These are phyloP conservation scores for Vanessa cardui DNA, from an alignment of 2,888 invertebrate species.

Conservation along the genomic window DNA sequence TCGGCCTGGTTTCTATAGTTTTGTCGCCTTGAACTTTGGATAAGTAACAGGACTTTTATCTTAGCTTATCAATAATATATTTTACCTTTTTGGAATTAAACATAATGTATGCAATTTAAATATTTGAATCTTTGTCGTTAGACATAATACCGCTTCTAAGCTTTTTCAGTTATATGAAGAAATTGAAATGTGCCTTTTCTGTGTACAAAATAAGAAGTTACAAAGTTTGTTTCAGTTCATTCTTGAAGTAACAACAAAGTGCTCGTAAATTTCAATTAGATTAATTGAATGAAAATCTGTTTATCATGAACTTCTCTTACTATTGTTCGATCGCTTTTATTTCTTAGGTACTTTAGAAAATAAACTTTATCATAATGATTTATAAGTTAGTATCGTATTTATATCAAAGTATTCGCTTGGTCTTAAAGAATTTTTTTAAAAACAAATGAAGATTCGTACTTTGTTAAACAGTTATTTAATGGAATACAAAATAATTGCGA, in stretches of 20 bases:
- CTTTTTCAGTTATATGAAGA: no score
- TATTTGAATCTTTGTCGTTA: no score
- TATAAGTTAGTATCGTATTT: no score
- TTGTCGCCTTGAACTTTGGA: no score
- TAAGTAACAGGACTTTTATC: no score
- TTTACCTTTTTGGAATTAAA: no score
- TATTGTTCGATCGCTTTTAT: conserved; percentile 10
- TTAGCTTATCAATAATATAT: no score
- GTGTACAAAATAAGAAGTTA: not conserved
- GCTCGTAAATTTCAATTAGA: conserved; percentile 45
- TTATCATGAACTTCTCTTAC: conserved; percentile 22
- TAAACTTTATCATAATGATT: not conserved
- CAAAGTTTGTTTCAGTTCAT: conserved; percentile 17
- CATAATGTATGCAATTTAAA: no score
- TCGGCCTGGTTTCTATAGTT: no score
- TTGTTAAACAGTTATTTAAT: not conserved
- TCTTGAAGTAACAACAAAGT: conserved; percentile 45
- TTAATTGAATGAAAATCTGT: conserved; percentile 43
- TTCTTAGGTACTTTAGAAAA: not conserved
- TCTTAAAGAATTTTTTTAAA: not conserved
- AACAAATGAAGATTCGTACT: not conserved
- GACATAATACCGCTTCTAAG: no score
- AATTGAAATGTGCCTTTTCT: no score
- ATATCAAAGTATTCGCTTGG: not conserved
- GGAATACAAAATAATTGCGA: not conserved